Conservation (phyloP, 2,113 vertebrate species). For the Cryptomyrus ogoouensis region DNA sequence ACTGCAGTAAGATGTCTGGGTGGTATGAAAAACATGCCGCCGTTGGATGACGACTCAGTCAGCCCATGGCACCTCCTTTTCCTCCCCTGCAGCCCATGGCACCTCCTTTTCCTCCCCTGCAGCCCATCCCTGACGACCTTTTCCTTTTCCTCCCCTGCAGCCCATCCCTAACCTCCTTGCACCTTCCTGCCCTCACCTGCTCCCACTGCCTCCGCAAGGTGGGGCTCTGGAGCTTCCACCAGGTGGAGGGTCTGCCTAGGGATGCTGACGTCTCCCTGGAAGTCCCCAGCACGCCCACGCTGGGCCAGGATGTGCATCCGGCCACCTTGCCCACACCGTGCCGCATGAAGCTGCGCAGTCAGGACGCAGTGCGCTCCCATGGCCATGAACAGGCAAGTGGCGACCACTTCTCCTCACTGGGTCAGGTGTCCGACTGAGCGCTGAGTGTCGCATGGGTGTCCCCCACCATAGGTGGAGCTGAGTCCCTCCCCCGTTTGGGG, state of each 20-base stretch:
- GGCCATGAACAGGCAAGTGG: constrained; percentile 67
- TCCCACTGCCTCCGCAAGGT: constrained; percentile 84
- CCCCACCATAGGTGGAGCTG: constrained; percentile 56
- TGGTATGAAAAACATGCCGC: not conserved
- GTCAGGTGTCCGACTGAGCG: not conserved
- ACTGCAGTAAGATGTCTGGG: not conserved
- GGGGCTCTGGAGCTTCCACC: constrained; percentile 85
- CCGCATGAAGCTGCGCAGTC: constrained; percentile 84
- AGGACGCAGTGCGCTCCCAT: constrained; percentile 52
- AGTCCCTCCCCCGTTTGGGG: constrained; percentile 48
- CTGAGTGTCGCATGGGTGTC: not conserved
- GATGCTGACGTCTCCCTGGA: constrained; percentile 54
- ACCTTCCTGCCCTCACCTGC: constrained; percentile 75
- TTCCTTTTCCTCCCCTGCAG: constrained; percentile 44
- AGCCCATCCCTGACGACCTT: constrained; percentile 56
- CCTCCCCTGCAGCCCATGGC: no score
- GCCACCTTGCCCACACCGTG: constrained; percentile 67
- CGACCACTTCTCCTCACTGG: not conserved
- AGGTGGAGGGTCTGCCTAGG: constrained; percentile 59
- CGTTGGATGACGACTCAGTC: not conserved
- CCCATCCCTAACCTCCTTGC: constrained; percentile 51
- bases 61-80: not conserved
- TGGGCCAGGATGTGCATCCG: constrained; percentile 42
- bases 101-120: not conserved
- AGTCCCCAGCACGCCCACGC: constrained; percentile 8